Conservation (phyloP, 1,140 invertebrate species). For the Scaptomyza montana region DNA sequence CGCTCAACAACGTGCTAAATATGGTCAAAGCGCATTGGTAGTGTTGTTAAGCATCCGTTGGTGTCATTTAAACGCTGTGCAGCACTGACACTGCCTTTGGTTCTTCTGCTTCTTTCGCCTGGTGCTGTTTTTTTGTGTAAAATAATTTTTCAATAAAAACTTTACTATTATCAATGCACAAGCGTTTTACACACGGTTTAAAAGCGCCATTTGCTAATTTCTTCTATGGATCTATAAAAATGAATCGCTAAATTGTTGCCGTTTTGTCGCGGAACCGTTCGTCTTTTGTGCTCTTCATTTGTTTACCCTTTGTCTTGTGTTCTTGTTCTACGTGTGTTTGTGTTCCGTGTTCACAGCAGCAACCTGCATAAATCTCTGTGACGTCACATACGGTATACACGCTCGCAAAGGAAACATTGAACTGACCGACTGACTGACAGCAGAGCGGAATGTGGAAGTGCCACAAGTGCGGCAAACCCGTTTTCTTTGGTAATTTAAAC, state of each 20-base stretch:
- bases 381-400: constrained; percentile 35
- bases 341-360: constrained; percentile 54
- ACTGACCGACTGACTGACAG: constrained; percentile 40
- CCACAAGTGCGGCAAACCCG: constrained; percentile 93
- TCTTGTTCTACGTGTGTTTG: constrained; percentile 60
- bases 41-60: constrained; percentile 18
- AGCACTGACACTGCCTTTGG: constrained; percentile 38
- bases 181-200: constrained; percentile 15
- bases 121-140: constrained; percentile 71
- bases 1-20: constrained; percentile 39
- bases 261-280: constrained; percentile 19
- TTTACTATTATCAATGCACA: constrained; percentile 41
- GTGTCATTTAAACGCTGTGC: background rate
- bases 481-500: constrained; percentile 89
- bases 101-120: constrained; percentile 53
- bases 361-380: constrained; percentile 52
- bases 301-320: constrained; percentile 75
- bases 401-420: constrained; percentile 52
- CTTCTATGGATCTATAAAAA: constrained; percentile 63
- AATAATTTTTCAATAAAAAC: constrained; percentile 59
- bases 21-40: background rate
- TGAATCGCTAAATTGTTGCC: constrained; percentile 37
- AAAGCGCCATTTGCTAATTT: constrained; percentile 46
- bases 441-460: constrained; percentile 90
- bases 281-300: constrained; percentile 53